These are phyloP conservation scores for Nephrotoma flavescens DNA, from an alignment of 2,888 invertebrate species.

Conservation along the genomic window DNA sequence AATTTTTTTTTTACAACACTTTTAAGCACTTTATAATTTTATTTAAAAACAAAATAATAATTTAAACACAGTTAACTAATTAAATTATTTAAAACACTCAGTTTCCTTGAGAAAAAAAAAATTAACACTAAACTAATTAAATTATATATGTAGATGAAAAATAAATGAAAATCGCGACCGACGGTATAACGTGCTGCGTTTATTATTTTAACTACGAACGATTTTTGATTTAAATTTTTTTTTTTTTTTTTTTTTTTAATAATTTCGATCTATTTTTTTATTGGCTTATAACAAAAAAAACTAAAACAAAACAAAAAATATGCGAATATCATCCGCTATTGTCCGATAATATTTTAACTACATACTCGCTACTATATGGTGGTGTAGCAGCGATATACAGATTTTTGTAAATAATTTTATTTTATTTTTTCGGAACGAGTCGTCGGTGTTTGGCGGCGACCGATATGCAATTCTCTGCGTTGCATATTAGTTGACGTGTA, in stretches of 20 bases:
- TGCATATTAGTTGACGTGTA: constrained; percentile 35
- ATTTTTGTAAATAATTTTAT: neutral
- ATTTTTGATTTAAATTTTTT: neutral
- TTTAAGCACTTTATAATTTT: neutral
- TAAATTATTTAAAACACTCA: neutral
- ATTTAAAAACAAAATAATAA: neutral
- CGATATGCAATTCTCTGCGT: constrained; percentile 33
- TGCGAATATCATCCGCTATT: neutral
- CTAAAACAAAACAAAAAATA: neutral
- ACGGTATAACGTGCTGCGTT: neutral
- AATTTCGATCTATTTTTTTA: neutral
- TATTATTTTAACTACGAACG: neutral
- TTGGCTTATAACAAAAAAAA: neutral
- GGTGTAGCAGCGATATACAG: neutral
- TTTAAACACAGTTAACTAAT: neutral
- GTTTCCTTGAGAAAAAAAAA: neutral
- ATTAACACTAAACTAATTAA: neutral
- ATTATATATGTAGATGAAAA: neutral
- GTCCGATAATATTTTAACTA: neutral
- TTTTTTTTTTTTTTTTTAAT: neutral
- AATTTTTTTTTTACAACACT: neutral
- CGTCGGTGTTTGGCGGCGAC: constrained; percentile 27
- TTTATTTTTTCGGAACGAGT: constrained; percentile 25
- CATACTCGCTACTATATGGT: neutral
- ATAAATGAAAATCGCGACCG: neutral